A percentile compares a stretch with the other conserved stretches of the same genome.
Conservation (phyloP, 2,888 invertebrate species). For the Spisula subtruncata region DNA sequence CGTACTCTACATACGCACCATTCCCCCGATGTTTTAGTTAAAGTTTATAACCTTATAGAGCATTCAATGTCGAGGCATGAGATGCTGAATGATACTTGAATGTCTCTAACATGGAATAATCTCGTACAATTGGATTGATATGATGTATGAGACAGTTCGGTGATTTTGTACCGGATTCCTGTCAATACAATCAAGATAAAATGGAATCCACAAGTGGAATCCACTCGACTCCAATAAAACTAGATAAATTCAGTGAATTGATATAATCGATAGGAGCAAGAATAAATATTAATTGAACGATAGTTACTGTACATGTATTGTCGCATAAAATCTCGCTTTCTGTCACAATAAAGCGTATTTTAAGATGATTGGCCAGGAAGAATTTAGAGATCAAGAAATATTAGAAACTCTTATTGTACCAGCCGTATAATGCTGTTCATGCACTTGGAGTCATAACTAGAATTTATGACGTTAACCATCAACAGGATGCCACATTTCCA, state of each 20-base stretch:
- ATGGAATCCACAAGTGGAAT: too few species aligned
- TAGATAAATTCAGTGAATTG: neutral
- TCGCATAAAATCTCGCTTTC: neutral
- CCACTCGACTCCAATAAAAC: too few species aligned
- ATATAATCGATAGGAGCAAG: neutral
- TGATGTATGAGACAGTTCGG: neutral
- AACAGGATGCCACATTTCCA: too few species aligned
- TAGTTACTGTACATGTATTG: too few species aligned
- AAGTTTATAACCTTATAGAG: neutral
- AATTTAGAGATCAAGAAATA: neutral
- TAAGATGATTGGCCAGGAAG: neutral
- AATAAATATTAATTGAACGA: slow-evolving; percentile 17
- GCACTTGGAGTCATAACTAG: too few species aligned
- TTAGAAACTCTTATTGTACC: neutral
- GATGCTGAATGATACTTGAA: neutral
- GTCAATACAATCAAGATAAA: too few species aligned
- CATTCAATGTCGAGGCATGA: neutral
- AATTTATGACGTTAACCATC: too few species aligned
- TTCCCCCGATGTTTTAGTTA: neutral
- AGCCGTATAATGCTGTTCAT: neutral
- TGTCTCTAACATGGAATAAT: neutral
- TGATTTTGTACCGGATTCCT: neutral
- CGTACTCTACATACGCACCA: too few species aligned
- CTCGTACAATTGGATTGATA: neutral
- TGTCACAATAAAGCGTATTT: neutral